A percentile compares a stretch with the other conserved stretches of the same genome.
Conservation (phyloP, 2,888 invertebrate species). For the Aphelenchoides bicaudatus region DNA sequence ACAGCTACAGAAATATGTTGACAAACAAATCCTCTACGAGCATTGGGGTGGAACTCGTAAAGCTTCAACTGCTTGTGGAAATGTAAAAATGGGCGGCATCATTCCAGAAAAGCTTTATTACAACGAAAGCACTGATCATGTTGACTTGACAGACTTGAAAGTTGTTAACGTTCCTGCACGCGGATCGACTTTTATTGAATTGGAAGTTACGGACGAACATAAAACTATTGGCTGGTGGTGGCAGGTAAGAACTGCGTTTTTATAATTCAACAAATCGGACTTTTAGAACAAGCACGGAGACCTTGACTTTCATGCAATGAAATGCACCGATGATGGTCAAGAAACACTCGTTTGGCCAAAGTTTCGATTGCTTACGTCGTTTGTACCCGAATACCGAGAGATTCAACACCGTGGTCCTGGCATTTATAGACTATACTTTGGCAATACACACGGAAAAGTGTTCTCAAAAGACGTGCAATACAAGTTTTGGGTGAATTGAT, state of each 20-base stretch:
- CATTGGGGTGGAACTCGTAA: constrained; percentile 51
- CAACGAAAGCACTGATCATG: constrained; percentile 2
- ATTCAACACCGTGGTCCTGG: constrained; percentile 41
- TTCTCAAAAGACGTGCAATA: constrained; percentile 29
- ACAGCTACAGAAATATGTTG: constrained; percentile 45
- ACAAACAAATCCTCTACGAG: constrained; percentile 47
- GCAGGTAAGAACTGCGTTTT: too few species aligned
- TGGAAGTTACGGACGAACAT: constrained; percentile 43
- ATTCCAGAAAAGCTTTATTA: constrained; percentile 37
- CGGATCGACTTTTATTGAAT: constrained; percentile 38
- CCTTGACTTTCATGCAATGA: constrained; percentile 27
- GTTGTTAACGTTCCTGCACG: constrained; percentile 39
- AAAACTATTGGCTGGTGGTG: constrained; percentile 50
- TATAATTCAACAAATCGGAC: too few species aligned
- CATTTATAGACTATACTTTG: constrained; percentile 52
- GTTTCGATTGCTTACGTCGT: constrained; percentile 51
- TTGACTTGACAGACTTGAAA: constrained; percentile 13
- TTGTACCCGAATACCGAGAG: constrained; percentile 48
- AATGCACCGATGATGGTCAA: constrained; percentile 42
- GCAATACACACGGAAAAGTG: constrained; percentile 47
- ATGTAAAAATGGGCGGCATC: constrained; percentile 52
- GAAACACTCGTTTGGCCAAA: constrained; percentile 45
- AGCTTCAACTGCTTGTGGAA: constrained; percentile 43
- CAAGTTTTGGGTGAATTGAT: not conserved
- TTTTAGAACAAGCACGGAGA: constrained; percentile 35